Evolutionary conservation across 2,888 invertebrate species (phyloP), one percentile per base, ranked within the genome.

Genomic region (Salpingus planirostris): DNA sequence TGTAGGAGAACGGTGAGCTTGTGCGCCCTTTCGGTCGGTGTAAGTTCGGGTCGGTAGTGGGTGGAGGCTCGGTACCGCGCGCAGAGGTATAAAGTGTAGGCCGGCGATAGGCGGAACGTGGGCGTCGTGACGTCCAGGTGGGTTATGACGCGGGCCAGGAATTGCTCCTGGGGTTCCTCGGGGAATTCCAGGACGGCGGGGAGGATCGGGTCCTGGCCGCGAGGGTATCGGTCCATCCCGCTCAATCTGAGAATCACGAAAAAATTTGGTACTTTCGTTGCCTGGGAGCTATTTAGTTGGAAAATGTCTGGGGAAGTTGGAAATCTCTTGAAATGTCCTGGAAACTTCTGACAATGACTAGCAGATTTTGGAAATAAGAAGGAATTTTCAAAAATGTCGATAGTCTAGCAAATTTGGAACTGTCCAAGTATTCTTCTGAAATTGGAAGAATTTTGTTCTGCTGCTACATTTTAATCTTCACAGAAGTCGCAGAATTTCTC

Each of bases 171-270:
- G 12, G 87, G 88, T 47, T 90, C 90, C 66, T 96, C 93, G 13
- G 90, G 83, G 65, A 95, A 91, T 68, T 95, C 95, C 47, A 96
- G 68, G 12, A 92, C 89, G 1, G 95, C 95, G 3, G 96, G 96
- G 45, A 96, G 70, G 50, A 92, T 91, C 12, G 89, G 83, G 66
- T 91, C 90, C 49, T 83, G 82, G 2, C 88, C 87, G 29, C 79
- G 73, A 6, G 74, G 70, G 47, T 71, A 73, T 24, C 73, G 60
- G 39, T 72, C 73, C 44, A 64, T 65, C 30, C 62, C 62, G 36
- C 59, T 57, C 38, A 62, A 44, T 37, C 60, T 62, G 38, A 12
- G 46, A 36, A 34, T n/a, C n/a, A n/a, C n/a, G n/a, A n/a, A n/a
- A n/a, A n/a, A n/a, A n/a, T n/a, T n/a, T n/a, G n/a, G n/a, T n/a